Base-by-base conservation (phyloP, 2,888 invertebrate species). In the Cryptosula pallasiana region DNA sequence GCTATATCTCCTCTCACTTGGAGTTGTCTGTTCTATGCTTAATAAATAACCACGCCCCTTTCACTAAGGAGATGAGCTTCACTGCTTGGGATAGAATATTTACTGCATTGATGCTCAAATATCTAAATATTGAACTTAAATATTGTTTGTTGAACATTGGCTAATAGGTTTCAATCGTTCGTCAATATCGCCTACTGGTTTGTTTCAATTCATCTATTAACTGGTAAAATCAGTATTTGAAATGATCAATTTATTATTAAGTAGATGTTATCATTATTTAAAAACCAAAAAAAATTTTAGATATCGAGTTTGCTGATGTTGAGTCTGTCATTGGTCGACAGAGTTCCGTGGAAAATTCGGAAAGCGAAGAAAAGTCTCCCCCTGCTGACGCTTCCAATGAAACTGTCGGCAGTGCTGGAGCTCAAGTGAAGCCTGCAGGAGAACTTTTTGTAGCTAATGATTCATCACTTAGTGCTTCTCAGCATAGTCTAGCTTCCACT, bases 271-370 rank as follows among this genome's bases (percentile, higher is more conserved):
- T n/a, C n/a, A n/a, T n/a, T n/a, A n/a, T n/a, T n/a, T n/a, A n/a
- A n/a, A n/a, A 45, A 13, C 20, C 20, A 20, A 27, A 63, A 13
- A 63, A 13, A 32, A 63, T 63, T 63, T 27, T 27, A 63, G 63
- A 32, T 25, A 63, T 63, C 13, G 29, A 27, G 34, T 63, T 63
- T 34, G 63, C 63, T 63, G 63, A 63, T 34, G 63, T 32, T 3
- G 29, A 5, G 5, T 45, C 45, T 13, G 45, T 45, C 9, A 5
- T 45, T 20, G 5, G 9, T 13, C 45, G 20, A 5, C 45, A 45
- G 20, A 45, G 20, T 20, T 45, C 45, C 45, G 45, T 45, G 20
- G 45, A 45, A 45, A 45, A 45, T 5, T 20, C 20, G 45, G n/a
- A n/a, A n/a, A n/a, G n/a, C n/a, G n/a, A n/a, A n/a, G n/a, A n/a